These are phyloP conservation scores for Parnassius smintheus DNA, from an alignment of 2,888 invertebrate genomes.

Conservation along the genomic window DNA sequence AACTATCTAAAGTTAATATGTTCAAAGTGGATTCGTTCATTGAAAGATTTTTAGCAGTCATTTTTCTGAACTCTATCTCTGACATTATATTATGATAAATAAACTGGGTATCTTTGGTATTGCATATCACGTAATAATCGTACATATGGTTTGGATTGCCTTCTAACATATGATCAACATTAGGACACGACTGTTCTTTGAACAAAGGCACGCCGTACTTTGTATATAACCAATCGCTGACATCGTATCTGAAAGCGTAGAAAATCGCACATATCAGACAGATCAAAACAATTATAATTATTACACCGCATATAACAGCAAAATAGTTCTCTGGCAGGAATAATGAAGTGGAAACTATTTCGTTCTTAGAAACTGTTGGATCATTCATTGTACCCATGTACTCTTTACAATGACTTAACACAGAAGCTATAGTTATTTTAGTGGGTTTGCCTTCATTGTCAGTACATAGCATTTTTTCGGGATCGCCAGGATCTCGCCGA, in stretches of 20 bases:
- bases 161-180: slow-evolving; percentile 80
- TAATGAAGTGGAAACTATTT: slow-evolving; percentile 81
- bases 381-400: slow-evolving; percentile 77
- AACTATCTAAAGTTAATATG: slow-evolving; percentile 79
- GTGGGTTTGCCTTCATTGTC: slow-evolving; percentile 78
- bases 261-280: slow-evolving; percentile 86
- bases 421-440: slow-evolving; percentile 78
- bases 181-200: slow-evolving; percentile 85
- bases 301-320: slow-evolving; percentile 86
- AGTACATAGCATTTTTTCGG: slow-evolving; percentile 85
- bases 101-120: slow-evolving; percentile 88
- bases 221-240: slow-evolving; percentile 89
- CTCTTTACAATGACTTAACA: slow-evolving; percentile 83
- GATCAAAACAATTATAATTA: slow-evolving; percentile 85
- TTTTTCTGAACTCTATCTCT: slow-evolving; percentile 86
- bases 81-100: slow-evolving; percentile 84
- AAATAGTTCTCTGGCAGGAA: slow-evolving; percentile 86
- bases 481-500: slow-evolving; percentile 83
- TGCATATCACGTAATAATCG: slow-evolving; percentile 94
- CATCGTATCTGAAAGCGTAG: slow-evolving; percentile 88
- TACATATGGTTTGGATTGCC: slow-evolving; percentile 87
- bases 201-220: slow-evolving; percentile 89
- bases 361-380: slow-evolving; percentile 70
- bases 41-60: slow-evolving; percentile 86
- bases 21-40: slow-evolving; percentile 84